Base-by-base conservation (phyloP, 2,113 vertebrate species). In the Amazona vittata region DNA sequence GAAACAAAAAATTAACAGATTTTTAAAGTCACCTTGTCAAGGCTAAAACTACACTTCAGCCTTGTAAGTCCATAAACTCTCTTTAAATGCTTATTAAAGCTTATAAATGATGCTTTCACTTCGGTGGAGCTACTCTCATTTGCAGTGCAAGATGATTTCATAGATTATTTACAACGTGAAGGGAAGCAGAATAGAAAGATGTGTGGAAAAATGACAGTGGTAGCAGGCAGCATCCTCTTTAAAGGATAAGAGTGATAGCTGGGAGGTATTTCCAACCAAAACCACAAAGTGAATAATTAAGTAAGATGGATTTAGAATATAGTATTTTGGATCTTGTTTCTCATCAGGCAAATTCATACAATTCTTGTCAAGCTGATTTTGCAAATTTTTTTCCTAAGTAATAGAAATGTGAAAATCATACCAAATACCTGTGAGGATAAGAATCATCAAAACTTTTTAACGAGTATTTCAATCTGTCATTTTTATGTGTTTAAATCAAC, bases 21-120 rank as follows among this genome's bases (percentile, higher is more conserved):
- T 95, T 95, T 86, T 94, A 83, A 95, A 93, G 95, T 96, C 92
- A 96, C 90, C 90, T 96, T 96, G 78, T 93, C 63, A 73, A 33
- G 24, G 93, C 22, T 33, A 71, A 83, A 70, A 91, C n/a, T 60
- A 53, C n/a, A 53, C 5, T 96, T 94, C 87, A 91, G 33, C 35
- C 46, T 76, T 85, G 11, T 63, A 88, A 75, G 59, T 90, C 67
- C 37, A 79, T 93, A 90, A 88, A 83, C 53, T 83, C 70, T 85
- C n/a, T 79, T 85, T 70, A 85, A 83, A 70, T 77, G 50, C 49
- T 85, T 91, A 86, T 86, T 88, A 94, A 91, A 94, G 11, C 52
- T 93, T 88, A 70, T 83, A 94, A 95, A 90, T 90, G 1, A 76
- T 86, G 31, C 39, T 94, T 95, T 49, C 78, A 71, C 55, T 89